Base-by-base conservation (phyloP, 2,888 invertebrate genomes). In the Ennomos fuscantarius region DNA sequence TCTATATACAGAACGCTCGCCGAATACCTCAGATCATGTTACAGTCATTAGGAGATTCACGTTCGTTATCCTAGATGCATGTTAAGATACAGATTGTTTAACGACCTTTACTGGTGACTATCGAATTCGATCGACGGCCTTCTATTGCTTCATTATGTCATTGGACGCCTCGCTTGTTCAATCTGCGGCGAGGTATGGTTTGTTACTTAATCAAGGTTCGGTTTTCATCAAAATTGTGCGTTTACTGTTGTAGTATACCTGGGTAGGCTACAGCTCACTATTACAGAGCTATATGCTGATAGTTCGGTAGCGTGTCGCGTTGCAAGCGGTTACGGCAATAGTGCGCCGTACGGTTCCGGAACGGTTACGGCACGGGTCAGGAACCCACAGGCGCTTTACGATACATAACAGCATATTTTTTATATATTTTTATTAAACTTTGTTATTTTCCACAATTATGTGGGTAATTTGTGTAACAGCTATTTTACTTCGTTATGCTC, bases 21-120 rank as follows among this genome's bases (percentile, higher is more conserved):
- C 33, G 43, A 54, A 60, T 55, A 52, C 52, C 50, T 42, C 60
- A 47, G 54, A 63, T 65, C 49, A 61, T 33, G 60, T 63, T 58
- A 55, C 60, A 64, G 60, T 65, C 68, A 70, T 69, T 72, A 65
- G 62, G 58, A 70, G 69, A 68, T 64, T 56, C 62, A 58, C 65
- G 67, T 60, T 50, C 48, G 53, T 53, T 68, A 70, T 68, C 71
- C 69, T 69, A 72, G 66, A 69, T 74, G 63, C 74, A 74, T 70
- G 62, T 49, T 65, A 65, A 60, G 54, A 46, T 60, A 55, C 37
- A 48, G 55, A 54, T 62, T 60, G 60, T 59, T 56, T 46, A 45
- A 51, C 49, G 60, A 65, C 61, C 61, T 55, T 61, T 65, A 42
- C 59, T 33, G 39, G 55, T 57, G 55, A 51, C 48, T 60, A 44